These are phyloP conservation scores for Rambutsinella grinnellia DNA, from an alignment of 2,888 invertebrate genomes.

Conservation along the genomic window DNA sequence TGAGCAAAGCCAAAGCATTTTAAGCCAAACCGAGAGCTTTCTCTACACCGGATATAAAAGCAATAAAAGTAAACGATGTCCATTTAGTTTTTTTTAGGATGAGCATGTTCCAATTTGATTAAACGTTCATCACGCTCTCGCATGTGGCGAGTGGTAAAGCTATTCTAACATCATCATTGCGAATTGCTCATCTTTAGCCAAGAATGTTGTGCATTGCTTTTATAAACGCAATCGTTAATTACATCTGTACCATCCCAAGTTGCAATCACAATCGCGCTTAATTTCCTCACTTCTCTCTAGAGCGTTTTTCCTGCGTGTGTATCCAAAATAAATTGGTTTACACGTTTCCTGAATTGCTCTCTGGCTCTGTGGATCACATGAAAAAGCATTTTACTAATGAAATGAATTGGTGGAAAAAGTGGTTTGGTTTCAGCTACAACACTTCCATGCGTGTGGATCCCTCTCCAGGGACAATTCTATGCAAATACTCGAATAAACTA, in stretches of 20 bases:
- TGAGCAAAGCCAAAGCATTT: neutral
- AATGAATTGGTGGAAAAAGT: too few relatives aligned
- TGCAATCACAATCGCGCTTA: slow-evolving; percentile 48
- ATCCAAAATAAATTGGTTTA: too few relatives aligned
- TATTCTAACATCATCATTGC: slow-evolving; percentile 1
- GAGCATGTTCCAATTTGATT: too few relatives aligned
- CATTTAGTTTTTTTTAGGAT: slow-evolving; percentile 48
- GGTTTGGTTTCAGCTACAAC: neutral
- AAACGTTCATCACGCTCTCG: slow-evolving; percentile 35
- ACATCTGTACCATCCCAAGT: slow-evolving; percentile 36
- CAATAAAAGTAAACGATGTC: slow-evolving; percentile 54
- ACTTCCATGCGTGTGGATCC: slow-evolving; percentile 15
- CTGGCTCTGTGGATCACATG: neutral
- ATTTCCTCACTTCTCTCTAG: slow-evolving; percentile 32
- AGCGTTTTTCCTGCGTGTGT: neutral
- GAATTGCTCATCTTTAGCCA: neutral
- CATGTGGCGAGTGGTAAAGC: too few relatives aligned
- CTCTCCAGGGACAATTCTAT: neutral
- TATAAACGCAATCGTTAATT: slow-evolving; percentile 40
- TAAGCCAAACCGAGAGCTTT: slow-evolving; percentile 2
- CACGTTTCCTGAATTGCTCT: too few relatives aligned
- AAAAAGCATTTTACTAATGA: neutral
- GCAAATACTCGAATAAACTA: neutral
- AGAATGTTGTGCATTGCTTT: neutral
- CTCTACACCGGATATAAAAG: slow-evolving; percentile 57